These are phyloP conservation scores for Gyrodactylus bullatarudis DNA, from an alignment of 1,140 invertebrate genomes.

Conservation along the genomic window DNA sequence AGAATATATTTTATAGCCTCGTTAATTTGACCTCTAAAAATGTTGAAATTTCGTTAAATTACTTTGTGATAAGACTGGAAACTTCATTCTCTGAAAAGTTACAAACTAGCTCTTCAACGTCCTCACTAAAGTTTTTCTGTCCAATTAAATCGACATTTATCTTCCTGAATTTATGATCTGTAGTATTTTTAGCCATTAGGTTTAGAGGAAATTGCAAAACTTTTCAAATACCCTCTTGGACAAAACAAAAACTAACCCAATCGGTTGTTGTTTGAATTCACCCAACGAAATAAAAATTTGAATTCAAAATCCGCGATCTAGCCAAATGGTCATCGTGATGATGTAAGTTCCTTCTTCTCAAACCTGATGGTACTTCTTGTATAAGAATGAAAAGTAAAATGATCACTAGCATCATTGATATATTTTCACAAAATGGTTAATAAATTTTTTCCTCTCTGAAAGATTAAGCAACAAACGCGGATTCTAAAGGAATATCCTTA, in stretches of 20 bases:
- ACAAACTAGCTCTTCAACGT: neutral
- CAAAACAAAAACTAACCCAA: too few species aligned
- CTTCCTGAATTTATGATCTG: neutral
- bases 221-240: too few species aligned
- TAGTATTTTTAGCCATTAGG: neutral
- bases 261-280: too few species aligned
- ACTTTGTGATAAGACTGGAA: neutral
- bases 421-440: neutral
- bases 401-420: too few species aligned
- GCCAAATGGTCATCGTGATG: too few species aligned
- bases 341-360: too few species aligned
- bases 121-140: neutral
- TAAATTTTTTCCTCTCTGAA: neutral
- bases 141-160: neutral
- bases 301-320: too few species aligned
- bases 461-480: too few species aligned
- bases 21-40: neutral
- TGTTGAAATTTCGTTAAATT: neutral
- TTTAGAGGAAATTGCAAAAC: too few species aligned
- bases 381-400: too few species aligned
- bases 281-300: too few species aligned
- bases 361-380: too few species aligned
- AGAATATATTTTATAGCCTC: neutral
- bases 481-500: constrained; percentile 2
- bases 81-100: neutral